Conservation (phyloP, 2,888 invertebrate genomes). For the Syrista parreyssii region DNA sequence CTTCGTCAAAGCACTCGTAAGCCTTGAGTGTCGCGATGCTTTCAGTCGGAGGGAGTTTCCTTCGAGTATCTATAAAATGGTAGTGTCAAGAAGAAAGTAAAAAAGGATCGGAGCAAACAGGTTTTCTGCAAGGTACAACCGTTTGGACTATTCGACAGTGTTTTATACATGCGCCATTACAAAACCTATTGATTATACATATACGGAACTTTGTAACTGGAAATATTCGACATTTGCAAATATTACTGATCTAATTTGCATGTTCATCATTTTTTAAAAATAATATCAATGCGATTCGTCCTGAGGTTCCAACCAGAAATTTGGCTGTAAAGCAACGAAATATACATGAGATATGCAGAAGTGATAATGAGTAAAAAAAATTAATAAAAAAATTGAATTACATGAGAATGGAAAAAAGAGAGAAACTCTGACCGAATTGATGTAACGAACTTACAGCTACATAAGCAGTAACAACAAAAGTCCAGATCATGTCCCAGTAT, state of each 20-base stretch:
- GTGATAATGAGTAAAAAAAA: background rate
- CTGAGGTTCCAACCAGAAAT: too few relatives aligned
- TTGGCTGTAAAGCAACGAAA: too few relatives aligned
- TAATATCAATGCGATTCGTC: too few relatives aligned
- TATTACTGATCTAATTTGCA: too few relatives aligned
- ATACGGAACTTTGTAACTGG: background rate
- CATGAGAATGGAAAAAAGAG: too few relatives aligned
- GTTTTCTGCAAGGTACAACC: background rate
- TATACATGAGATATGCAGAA: background rate
- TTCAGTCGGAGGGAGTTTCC: background rate
- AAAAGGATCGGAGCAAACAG: background rate
- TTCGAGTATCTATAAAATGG: background rate
- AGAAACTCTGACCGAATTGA: too few relatives aligned
- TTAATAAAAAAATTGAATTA: background rate
- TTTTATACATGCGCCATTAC: background rate
- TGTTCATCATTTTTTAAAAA: too few relatives aligned
- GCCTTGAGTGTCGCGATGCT: background rate
- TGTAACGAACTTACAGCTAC: too few relatives aligned
- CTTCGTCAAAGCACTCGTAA: background rate
- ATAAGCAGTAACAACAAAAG: background rate
- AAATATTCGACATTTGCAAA: too few relatives aligned
- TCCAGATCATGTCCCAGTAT: background rate
- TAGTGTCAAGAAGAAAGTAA: background rate
- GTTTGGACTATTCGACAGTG: background rate
- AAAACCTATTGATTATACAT: background rate